Evolutionary conservation across 2,113 vertebrate genomes (phyloP), one percentile per base, ranked within the genome.

Genomic region (Nothocercus nigrocapillus): DNA sequence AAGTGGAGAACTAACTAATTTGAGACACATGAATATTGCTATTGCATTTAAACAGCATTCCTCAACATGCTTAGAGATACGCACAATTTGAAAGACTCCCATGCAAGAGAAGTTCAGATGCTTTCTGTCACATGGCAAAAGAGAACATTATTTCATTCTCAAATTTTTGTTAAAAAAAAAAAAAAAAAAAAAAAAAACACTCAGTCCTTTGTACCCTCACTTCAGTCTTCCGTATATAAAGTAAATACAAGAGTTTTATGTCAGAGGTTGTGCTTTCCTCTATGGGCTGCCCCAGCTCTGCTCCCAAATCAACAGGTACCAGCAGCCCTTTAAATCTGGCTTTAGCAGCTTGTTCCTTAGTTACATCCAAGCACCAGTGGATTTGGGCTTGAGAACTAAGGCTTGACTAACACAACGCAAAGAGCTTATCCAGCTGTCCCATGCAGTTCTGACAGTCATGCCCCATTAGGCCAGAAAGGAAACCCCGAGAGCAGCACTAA

Each of bases 351-450:
- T 89, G n/a, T 69, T 90, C 14, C 17, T 24, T 38, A 79, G 44
- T 82, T 67, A 68, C 51, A 53, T 54, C 83, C 69, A 94, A 90
- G 5, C 20, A 82, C 12, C 40, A 64, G 61, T 62, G 78, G 38
- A 62, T 93, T 94, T 79, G 90, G 83, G 80, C 88, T 79, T 28
- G 5, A 79, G n/a, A 93, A 87, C 36, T 84, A 79, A 94, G 89
- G 83, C 73, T 92, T 56, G 61, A 67, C 85, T 76, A 64, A 9
- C 27, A 56, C 42, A 80, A 54, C 28, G 87, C 38, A 77, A 8
- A 61, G 13, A 64, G 70, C 77, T 90, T 91, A 62, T 83, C 83
- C 82, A 86, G 88, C 72, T 81, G 85, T 63, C 93, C 73, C 64
- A 77, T 72, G 47, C 73, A 82, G 72, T 88, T 93, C 76, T 85